Percentiles rank a stretch among this genome's conserved stretches.
Conservation (phyloP, 2,113 vertebrate species). For the Antechinus stuartii region DNA sequence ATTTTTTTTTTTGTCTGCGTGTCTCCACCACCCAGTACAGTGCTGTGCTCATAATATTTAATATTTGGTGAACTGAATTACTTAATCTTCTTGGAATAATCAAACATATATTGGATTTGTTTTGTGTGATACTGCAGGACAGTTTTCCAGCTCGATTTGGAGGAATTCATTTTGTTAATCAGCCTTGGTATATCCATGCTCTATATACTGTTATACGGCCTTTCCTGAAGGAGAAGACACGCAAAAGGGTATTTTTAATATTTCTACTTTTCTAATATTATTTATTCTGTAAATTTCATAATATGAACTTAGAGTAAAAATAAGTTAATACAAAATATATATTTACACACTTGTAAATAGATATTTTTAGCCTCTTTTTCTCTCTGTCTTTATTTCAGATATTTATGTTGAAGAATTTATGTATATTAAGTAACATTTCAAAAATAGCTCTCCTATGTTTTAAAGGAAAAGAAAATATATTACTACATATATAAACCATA, state of each 20-base stretch:
- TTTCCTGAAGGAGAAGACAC: slow-evolving; percentile 98
- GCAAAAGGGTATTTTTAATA: slow-evolving; percentile 93
- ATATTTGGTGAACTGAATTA: not conserved
- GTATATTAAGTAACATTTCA: slow-evolving; percentile 23
- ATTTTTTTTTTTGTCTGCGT: not conserved
- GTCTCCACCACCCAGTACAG: not conserved
- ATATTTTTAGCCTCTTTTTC: not conserved
- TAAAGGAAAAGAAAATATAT: slow-evolving; percentile 15
- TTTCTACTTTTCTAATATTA: slow-evolving; percentile 44
- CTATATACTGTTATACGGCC: slow-evolving; percentile 98
- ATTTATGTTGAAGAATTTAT: slow-evolving; percentile 12
- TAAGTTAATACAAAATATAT: not conserved
- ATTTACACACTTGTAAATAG: slow-evolving; percentile 49
- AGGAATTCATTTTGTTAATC: slow-evolving; percentile 99
- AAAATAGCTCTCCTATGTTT: slow-evolving; percentile 23
- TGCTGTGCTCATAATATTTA: not conserved
- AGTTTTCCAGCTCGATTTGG: slow-evolving; percentile 98
- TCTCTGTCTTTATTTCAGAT: not conserved
- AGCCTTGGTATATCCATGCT: slow-evolving; percentile 99
- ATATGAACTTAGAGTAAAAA: not conserved
- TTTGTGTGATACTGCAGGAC: slow-evolving; percentile 86
- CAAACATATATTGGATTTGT: slow-evolving; percentile 40
- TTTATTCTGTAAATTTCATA: slow-evolving; percentile 10
- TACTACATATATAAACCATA: not conserved
- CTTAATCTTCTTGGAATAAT: not conserved